A percentile compares a stretch with the other conserved stretches of the same genome.
phyloP scores from a whole-genome alignment of 2,113 vertebrate species.

The Poeciliopsis retropinna region DNA sequence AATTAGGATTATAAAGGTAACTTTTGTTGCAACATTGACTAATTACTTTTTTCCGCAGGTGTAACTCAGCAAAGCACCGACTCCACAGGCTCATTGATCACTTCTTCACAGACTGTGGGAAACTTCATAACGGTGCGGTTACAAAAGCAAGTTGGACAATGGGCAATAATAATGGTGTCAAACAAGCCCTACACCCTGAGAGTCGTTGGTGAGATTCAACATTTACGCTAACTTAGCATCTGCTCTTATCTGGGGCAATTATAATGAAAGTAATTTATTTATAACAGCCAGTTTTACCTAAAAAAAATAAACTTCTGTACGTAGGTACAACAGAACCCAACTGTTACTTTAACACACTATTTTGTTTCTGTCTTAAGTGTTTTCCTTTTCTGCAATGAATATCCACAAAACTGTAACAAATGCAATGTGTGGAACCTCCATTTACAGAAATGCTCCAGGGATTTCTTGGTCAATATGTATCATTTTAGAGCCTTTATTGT shows the following conservation, averaged over 20 bases:
- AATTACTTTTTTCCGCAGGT: slow-evolving; percentile 31
- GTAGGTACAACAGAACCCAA: not conserved
- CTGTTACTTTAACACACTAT: too few species aligned
- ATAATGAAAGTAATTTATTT: not conserved
- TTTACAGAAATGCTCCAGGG: too few species aligned
- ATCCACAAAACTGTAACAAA: too few species aligned
- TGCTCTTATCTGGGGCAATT: not conserved
- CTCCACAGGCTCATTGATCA: slow-evolving; percentile 45
- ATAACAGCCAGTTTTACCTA: not conserved
- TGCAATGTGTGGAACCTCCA: too few species aligned
- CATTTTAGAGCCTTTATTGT: too few species aligned
- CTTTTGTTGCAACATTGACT: not conserved
- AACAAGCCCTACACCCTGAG: slow-evolving; percentile 61
- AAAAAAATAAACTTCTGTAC: not conserved
- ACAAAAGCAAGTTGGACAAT: slow-evolving; percentile 46
- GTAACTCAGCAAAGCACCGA: slow-evolving; percentile 42
- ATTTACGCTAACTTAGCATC: not conserved
- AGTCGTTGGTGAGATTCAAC: slow-evolving; percentile 58
- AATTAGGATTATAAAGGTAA: not conserved
- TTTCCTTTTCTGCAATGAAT: too few species aligned
- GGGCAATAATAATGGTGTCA: slow-evolving; percentile 57
- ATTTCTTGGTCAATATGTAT: too few species aligned
- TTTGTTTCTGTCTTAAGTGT: too few species aligned
- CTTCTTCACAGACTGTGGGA: slow-evolving; percentile 41
- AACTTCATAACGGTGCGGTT: slow-evolving; percentile 61